Conservation (phyloP, 2,797 vertebrate genomes). For the Cynopterus sphinx region DNA sequence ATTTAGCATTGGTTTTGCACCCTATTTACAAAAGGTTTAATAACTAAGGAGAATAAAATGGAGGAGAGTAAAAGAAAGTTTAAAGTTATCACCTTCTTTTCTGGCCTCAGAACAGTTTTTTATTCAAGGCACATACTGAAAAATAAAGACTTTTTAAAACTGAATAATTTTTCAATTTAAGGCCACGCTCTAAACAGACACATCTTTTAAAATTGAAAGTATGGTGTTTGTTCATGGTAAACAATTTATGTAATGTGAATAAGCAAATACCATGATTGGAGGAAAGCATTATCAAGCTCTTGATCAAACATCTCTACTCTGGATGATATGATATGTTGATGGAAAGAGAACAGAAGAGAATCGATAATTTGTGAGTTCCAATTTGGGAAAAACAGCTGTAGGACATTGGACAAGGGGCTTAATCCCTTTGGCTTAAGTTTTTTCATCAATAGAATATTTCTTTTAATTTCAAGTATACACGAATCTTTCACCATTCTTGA, state of each 20-base stretch:
- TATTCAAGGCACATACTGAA: not conserved
- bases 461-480: not conserved
- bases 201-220: conserved; percentile 32
- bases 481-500: not conserved
- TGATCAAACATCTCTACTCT: not conserved
- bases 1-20: not conserved
- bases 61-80: not conserved
- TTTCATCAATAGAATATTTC: not conserved
- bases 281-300: not conserved
- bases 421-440: not conserved
- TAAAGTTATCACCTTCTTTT: conserved; percentile 1
- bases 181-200: not conserved
- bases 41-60: not conserved
- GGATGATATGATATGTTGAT: not conserved
- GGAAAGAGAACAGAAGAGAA: not conserved
- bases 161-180: not conserved
- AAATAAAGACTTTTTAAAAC: conserved; percentile 22
- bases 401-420: not conserved
- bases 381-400: not conserved
- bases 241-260: not conserved
- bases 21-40: not conserved
- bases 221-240: not conserved
- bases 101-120: not conserved
- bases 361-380: not conserved
- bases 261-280: not conserved